Evolutionary conservation across 2,888 invertebrate species (phyloP).

Genomic region (Eumerus sabulonum): DNA sequence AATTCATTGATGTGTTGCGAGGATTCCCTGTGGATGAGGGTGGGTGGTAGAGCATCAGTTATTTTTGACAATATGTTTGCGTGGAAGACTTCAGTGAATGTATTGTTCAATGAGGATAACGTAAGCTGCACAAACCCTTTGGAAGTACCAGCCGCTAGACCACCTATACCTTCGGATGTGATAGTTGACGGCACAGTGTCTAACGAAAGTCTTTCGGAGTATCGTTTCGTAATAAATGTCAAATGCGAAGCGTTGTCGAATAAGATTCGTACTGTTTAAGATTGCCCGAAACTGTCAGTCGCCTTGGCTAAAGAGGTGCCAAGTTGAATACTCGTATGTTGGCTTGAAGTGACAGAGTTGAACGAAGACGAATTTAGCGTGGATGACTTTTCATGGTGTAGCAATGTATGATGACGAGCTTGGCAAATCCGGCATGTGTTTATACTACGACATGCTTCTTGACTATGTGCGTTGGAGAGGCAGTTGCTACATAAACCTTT

Average conservation of each 20-base stretch:
- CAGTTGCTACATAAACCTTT: too few relatives aligned
- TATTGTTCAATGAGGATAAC: not conserved
- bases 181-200: not conserved
- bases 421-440: too few relatives aligned
- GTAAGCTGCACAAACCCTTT: conserved; percentile 1
- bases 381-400: too few relatives aligned
- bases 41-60: not conserved
- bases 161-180: not conserved
- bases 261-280: not conserved
- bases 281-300: not conserved
- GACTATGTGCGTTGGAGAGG: too few relatives aligned
- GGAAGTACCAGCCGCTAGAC: not conserved
- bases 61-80: not conserved
- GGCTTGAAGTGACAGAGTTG: too few relatives aligned
- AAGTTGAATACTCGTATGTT: not conserved
- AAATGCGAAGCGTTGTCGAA: conserved; percentile 2
- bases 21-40: not conserved
- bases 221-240: conserved; percentile 1
- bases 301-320: not conserved
- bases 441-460: too few relatives aligned
- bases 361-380: too few relatives aligned
- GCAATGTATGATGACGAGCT: too few relatives aligned
- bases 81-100: not conserved
- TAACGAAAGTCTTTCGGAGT: not conserved
- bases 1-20: not conserved